phyloP scores from a whole-genome alignment of 2,888 invertebrate genomes.

The Andricus quercusramuli region DNA sequence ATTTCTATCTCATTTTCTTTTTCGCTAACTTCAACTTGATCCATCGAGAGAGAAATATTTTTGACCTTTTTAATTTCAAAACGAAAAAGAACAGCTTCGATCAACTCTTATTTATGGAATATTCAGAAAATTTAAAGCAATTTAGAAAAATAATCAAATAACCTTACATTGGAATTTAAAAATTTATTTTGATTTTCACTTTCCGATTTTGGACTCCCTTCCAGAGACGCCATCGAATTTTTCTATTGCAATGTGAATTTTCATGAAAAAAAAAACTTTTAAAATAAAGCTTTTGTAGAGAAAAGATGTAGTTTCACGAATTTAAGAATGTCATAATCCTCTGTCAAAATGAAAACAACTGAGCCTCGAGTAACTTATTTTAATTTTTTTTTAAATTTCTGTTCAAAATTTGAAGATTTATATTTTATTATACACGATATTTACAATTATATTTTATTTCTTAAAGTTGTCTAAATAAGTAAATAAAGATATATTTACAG shows the following conservation, averaged over 20 bases:
- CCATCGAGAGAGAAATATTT: neutral
- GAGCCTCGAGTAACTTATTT: neutral
- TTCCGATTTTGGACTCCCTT: neutral
- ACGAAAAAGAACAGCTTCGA: neutral
- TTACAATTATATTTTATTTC: neutral
- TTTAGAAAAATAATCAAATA: neutral
- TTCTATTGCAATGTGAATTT: neutral
- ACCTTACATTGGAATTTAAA: neutral
- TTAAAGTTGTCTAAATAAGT: neutral
- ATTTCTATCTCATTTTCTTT: neutral
- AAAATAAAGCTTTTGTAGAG: neutral
- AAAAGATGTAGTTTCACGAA: neutral
- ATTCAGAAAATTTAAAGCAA: neutral
- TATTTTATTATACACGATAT: neutral
- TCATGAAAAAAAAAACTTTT: neutral
- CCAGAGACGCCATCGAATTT: neutral
- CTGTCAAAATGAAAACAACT: slow-evolving; percentile 12
- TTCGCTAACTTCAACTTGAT: neutral
- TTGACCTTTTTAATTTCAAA: neutral
- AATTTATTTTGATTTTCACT: neutral
- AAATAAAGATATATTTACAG: neutral
- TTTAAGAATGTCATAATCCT: neutral
- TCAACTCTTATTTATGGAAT: neutral
- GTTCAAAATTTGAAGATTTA: neutral
- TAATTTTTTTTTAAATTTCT: neutral